Conservation (phyloP, 2,797 vertebrate genomes). For the Microchirus variegatus region DNA sequence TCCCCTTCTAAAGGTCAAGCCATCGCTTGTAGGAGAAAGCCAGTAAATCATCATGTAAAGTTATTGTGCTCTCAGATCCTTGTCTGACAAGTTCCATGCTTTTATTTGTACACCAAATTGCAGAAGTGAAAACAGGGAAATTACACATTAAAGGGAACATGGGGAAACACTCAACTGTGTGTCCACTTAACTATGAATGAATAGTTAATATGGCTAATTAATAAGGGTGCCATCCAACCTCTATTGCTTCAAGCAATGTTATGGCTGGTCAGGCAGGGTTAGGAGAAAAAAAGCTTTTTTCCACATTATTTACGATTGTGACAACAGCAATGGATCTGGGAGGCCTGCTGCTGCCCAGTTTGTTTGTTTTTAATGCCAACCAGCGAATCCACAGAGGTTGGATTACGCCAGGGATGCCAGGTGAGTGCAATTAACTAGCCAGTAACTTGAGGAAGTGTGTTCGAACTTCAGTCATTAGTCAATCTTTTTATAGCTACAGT, state of each 20-base stretch:
- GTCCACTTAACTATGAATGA: constrained; percentile 14
- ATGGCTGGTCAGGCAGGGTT: constrained; percentile 43
- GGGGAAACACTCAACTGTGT: not conserved
- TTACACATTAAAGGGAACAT: not conserved
- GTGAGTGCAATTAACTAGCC: constrained; percentile 51
- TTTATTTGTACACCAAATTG: constrained; percentile 13
- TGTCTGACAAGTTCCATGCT: constrained; percentile 10
- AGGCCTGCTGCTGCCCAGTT: constrained; percentile 22
- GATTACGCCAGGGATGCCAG: constrained; percentile 42
- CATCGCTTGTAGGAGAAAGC: constrained; percentile 31
- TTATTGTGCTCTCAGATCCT: constrained; percentile 10
- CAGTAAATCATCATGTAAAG: constrained; percentile 18
- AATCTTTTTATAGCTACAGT: constrained; percentile 9
- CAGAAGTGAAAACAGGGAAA: not conserved
- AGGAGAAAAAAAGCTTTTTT: constrained; percentile 40
- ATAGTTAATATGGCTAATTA: constrained; percentile 62
- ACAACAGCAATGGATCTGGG: constrained; percentile 52
- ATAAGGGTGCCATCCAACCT: constrained; percentile 57
- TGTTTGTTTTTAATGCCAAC: constrained; percentile 37
- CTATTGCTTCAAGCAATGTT: constrained; percentile 50
- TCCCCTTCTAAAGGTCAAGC: constrained; percentile 59
- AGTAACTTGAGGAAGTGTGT: constrained; percentile 15
- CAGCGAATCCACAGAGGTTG: constrained; percentile 41
- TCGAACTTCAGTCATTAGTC: constrained; percentile 26
- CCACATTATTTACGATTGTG: constrained; percentile 57